phyloP scores from a whole-genome alignment of 2,113 vertebrate species.

The Gavialis gangeticus region DNA sequence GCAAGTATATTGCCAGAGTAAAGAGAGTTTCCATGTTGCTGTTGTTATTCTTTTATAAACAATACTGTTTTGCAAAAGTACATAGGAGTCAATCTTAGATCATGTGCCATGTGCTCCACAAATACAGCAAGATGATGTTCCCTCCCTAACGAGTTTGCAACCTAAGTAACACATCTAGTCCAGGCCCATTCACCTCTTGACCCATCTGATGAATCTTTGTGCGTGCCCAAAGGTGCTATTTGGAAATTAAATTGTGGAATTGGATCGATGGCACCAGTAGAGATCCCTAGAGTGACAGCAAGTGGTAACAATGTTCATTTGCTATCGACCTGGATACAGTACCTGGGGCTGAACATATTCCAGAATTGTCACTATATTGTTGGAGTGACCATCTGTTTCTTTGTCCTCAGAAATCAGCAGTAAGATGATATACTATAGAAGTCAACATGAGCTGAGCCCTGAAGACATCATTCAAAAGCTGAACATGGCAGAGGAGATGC shows the following conservation, averaged over 20 bases:
- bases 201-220: neutral
- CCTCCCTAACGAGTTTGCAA: neutral
- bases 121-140: neutral
- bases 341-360: neutral
- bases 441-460: constrained; percentile 86
- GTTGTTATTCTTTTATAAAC: neutral
- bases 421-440: constrained; percentile 89
- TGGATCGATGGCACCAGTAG: neutral
- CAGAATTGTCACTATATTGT: neutral
- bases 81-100: neutral
- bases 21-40: neutral
- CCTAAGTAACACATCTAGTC: neutral
- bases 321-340: neutral
- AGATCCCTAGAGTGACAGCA: neutral
- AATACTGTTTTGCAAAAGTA: neutral
- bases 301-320: constrained; percentile 16
- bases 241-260: constrained; percentile 5
- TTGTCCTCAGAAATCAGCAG: constrained; percentile 86
- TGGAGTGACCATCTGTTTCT: constrained; percentile 3
- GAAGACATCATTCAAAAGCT: constrained; percentile 82
- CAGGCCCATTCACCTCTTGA: neutral
- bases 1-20: neutral
- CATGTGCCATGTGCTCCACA: neutral
- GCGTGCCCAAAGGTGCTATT: neutral
- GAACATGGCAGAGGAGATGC: constrained; percentile 80